phyloP scores from a whole-genome alignment of 2,113 vertebrate genomes.

The Elachura formosa region DNA sequence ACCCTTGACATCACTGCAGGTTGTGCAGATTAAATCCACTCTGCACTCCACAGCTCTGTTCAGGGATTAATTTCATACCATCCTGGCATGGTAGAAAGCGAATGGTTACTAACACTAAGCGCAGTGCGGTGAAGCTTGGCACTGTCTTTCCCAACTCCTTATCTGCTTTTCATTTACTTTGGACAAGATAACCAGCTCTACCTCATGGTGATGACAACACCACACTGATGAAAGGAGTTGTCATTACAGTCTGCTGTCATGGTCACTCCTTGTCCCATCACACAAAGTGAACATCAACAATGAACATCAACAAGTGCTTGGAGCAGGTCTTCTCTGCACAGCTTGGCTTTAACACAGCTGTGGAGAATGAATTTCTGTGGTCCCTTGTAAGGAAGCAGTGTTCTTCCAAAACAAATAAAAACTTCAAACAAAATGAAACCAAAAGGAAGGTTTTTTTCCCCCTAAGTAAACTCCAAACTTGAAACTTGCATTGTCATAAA shows the following conservation, averaged over 20 bases:
- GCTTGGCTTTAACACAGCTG: conserved; percentile 10
- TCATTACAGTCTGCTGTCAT: background rate
- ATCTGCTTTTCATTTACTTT: background rate
- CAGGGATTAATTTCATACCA: background rate
- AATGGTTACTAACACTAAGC: background rate
- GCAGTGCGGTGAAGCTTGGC: background rate
- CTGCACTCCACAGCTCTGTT: background rate
- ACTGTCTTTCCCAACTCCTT: background rate
- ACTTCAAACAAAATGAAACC: conserved; percentile 25
- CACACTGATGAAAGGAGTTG: background rate
- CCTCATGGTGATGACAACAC: background rate
- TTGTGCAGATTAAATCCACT: background rate
- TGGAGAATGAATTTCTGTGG: conserved; percentile 35
- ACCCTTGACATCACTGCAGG: background rate
- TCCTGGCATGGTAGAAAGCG: background rate
- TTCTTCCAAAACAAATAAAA: conserved; percentile 52
- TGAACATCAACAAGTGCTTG: background rate
- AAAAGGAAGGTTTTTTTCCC: background rate
- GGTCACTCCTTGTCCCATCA: background rate
- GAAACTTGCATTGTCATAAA: conserved; percentile 16
- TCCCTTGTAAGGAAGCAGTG: conserved; percentile 20
- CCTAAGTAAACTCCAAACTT: background rate
- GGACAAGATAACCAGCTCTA: background rate
- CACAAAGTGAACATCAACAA: background rate
- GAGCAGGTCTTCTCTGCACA: conserved; percentile 27